Evolutionary conservation across 2,113 vertebrate species (phyloP).

Genomic region (Tenebrosternarchus preto): DNA sequence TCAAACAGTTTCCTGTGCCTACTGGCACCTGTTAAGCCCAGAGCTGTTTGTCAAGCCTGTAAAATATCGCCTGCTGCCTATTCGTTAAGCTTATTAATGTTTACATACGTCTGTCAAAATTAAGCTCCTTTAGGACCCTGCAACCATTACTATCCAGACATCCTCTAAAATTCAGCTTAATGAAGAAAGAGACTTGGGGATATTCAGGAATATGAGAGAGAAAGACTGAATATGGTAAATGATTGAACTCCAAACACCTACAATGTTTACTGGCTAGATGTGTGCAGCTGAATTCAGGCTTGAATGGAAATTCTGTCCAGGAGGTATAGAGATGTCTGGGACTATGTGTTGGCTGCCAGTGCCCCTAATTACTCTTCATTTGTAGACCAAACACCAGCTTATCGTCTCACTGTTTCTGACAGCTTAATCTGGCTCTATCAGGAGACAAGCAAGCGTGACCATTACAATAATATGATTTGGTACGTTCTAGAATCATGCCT

Average conservation of each 20-base stretch:
- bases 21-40: slow-evolving; percentile 69
- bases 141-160: slow-evolving; percentile 50
- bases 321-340: slow-evolving; percentile 70
- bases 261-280: slow-evolving; percentile 57
- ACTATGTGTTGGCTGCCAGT: slow-evolving; percentile 72
- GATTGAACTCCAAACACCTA: slow-evolving; percentile 63
- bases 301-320: slow-evolving; percentile 64
- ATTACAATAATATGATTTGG: slow-evolving; percentile 77
- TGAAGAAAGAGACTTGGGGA: not conserved
- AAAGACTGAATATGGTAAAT: slow-evolving; percentile 59
- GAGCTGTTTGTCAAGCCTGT: slow-evolving; percentile 79
- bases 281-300: slow-evolving; percentile 57
- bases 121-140: slow-evolving; percentile 68
- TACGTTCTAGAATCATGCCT: slow-evolving; percentile 75
- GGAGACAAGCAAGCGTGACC: slow-evolving; percentile 68
- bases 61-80: slow-evolving; percentile 75
- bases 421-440: slow-evolving; percentile 78
- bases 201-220: slow-evolving; percentile 27
- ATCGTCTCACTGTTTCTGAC: slow-evolving; percentile 77
- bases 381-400: slow-evolving; percentile 81
- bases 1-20: slow-evolving; percentile 34
- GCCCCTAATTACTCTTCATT: slow-evolving; percentile 80
- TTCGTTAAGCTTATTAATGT: slow-evolving; percentile 80
- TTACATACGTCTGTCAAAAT: slow-evolving; percentile 77
- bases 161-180: slow-evolving; percentile 34